Percentiles rank a stretch among this genome's conserved stretches.
These are phyloP conservation scores for Zophobas atratus DNA, from an alignment of 1,140 invertebrate genomes.

Conservation along the genomic window DNA sequence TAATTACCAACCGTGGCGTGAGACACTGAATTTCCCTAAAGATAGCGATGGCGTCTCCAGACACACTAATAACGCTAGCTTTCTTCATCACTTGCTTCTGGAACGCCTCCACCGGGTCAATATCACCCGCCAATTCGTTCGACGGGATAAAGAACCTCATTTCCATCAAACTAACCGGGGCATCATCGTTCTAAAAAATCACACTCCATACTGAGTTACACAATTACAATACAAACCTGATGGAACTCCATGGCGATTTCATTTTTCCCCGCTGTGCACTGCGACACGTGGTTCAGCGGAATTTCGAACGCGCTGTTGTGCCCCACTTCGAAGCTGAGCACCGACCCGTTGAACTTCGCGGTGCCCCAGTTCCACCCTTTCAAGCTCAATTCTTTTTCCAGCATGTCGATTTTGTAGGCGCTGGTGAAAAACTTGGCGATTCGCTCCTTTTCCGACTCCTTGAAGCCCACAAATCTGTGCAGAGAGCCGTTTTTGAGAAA, in stretches of 20 bases:
- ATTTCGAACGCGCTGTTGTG: constrained; percentile 95
- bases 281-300: constrained; percentile 95
- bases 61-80: constrained; percentile 97
- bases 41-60: constrained; percentile 97
- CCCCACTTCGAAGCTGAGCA: constrained; percentile 94
- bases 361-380: constrained; percentile 99
- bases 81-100: constrained; percentile 96
- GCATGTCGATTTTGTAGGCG: constrained; percentile 88
- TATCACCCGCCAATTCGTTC: constrained; percentile 85
- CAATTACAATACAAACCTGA: constrained; percentile 73
- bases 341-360: constrained; percentile 93
- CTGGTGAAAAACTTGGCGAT: constrained; percentile 88
- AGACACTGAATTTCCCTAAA: constrained; percentile 98
- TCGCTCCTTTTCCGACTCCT: constrained; percentile 90
- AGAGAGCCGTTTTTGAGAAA: constrained; percentile 93
- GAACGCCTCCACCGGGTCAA: constrained; percentile 95
- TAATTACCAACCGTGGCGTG: constrained; percentile 87
- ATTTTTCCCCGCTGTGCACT: constrained; percentile 98
- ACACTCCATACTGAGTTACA: constrained; percentile 19
- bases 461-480: constrained; percentile 95
- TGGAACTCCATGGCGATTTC: constrained; percentile 99
- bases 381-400: constrained; percentile 93
- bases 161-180: constrained; percentile 96
- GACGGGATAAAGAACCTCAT: constrained; percentile 98
- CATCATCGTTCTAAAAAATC: constrained; percentile 91